phyloP scores from a whole-genome alignment of 2,888 invertebrate species.

The Noctua fimbriata region DNA sequence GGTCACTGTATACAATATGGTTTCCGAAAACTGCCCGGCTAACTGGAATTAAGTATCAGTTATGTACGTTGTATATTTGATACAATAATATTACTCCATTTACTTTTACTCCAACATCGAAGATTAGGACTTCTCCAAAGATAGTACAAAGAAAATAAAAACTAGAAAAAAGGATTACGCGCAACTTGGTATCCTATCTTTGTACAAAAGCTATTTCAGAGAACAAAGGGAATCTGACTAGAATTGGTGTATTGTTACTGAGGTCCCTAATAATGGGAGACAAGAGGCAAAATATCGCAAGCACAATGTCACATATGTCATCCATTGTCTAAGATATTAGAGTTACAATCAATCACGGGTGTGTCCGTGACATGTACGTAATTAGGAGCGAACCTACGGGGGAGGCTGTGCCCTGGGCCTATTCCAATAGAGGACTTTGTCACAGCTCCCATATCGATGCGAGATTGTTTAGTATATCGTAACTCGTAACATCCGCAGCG shows the following conservation, averaged over 20 bases:
- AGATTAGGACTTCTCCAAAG: conserved; percentile 25
- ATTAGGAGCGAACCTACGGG: conserved; percentile 83
- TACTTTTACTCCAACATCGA: conserved; percentile 7
- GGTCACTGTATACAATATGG: conserved; percentile 1
- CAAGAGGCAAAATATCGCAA: conserved; percentile 72
- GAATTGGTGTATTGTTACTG: conserved; percentile 65
- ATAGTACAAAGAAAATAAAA: conserved; percentile 45
- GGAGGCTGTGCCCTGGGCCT: conserved; percentile 58
- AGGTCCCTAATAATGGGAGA: conserved; percentile 62
- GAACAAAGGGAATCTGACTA: conserved; percentile 66
- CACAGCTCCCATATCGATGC: conserved; percentile 38
- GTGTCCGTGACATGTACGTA: conserved; percentile 87
- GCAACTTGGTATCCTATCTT: conserved; percentile 55
- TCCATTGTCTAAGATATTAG: conserved; percentile 87
- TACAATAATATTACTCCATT: conserved; percentile 13
- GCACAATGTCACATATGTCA: conserved; percentile 81
- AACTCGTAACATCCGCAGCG: not conserved
- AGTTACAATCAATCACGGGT: conserved; percentile 88
- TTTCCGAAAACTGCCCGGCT: conserved; percentile 11
- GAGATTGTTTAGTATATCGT: conserved; percentile 44
- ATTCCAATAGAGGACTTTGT: conserved; percentile 67
- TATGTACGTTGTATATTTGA: conserved; percentile 13
- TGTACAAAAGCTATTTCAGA: conserved; percentile 65
- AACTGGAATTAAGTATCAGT: conserved; percentile 16
- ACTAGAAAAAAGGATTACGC: conserved; percentile 56